These are phyloP conservation scores for Pomacea canaliculata DNA, from an alignment of 2,888 invertebrate species.

Conservation along the genomic window DNA sequence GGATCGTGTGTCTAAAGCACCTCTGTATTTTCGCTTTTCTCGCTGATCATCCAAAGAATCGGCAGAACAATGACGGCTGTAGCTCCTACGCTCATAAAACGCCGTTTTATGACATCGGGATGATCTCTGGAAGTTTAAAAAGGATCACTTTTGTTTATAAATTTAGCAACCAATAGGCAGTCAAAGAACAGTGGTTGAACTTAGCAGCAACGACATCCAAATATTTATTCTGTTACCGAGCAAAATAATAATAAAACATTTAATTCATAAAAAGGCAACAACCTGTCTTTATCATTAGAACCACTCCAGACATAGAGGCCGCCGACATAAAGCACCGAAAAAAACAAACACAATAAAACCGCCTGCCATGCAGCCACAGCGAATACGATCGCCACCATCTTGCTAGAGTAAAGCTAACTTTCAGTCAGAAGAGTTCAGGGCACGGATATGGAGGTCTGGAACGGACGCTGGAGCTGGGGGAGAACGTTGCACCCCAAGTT, in stretches of 20 bases:
- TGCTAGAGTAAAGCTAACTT: slow-evolving; percentile 3
- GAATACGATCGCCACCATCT: slow-evolving; percentile 55
- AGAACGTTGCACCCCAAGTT: background rate
- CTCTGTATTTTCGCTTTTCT: slow-evolving; percentile 31
- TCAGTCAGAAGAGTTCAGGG: background rate
- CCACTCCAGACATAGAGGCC: slow-evolving; percentile 85
- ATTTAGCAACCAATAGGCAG: background rate
- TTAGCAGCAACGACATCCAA: background rate
- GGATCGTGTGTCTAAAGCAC: slow-evolving; percentile 23
- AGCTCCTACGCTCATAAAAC: slow-evolving; percentile 87
- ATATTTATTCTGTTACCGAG: too few species aligned
- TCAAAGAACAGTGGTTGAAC: background rate
- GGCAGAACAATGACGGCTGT: slow-evolving; percentile 86
- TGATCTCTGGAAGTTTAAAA: slow-evolving; percentile 78
- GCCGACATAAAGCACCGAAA: slow-evolving; percentile 85
- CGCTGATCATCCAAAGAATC: slow-evolving; percentile 79
- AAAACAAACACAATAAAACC: slow-evolving; percentile 78
- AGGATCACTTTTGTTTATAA: background rate
- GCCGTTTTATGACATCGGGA: slow-evolving; percentile 86
- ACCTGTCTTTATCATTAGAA: slow-evolving; percentile 54
- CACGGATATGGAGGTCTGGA: background rate
- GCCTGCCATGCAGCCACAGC: slow-evolving; percentile 54
- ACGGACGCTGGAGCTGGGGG: background rate
- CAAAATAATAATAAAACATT: background rate
- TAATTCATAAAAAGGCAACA: background rate